Base-by-base conservation (phyloP, 1,140 invertebrate genomes). In the Orchesella cincta region DNA sequence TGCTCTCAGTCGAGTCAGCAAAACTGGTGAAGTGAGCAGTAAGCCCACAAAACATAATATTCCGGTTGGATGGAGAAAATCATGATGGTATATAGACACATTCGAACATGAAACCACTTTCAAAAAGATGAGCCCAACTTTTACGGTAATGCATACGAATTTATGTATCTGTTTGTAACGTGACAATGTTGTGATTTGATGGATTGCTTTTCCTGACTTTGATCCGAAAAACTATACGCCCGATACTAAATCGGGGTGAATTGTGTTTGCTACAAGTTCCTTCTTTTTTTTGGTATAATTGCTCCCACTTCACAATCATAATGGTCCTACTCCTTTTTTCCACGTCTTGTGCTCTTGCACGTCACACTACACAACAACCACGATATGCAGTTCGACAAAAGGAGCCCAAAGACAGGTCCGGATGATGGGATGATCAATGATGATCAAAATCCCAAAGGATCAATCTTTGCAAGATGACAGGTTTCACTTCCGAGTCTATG, bases 171-270 rank as follows among this genome's bases (percentile, higher is more conserved):
- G 62, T 67, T 67, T 67, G 26, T 67, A 67, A 67, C 62, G 62
- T 67, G 62, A 67, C 62, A 67, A 67, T 67, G 26, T 33, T 67
- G 28, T 67, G 62, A 67, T 67, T 67, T 67, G 62, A 67, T 67
- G 62, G 62, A 67, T 67, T 67, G 62, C 62, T 67, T 67, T 67
- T 67, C 33, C 33, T 67, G 62, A 67, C 62, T 67, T 67, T 67
- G 62, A 67, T 67, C 31, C 26, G 62, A 67, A n/a, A n/a, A n/a
- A n/a, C n/a, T n/a, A n/a, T n/a, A n/a, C n/a, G n/a, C n/a, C n/a
- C n/a, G n/a, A n/a, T n/a, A n/a, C n/a, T n/a, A n/a, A 18, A 57
- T 57, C 54, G 54, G 54, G n/a, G n/a, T n/a, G n/a, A n/a, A n/a
- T n/a, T n/a, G n/a, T n/a, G n/a, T n/a, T n/a, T n/a, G n/a, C n/a